These are phyloP conservation scores for Drosophila rellima DNA, from an alignment of 2,888 invertebrate species.

Conservation along the genomic window DNA sequence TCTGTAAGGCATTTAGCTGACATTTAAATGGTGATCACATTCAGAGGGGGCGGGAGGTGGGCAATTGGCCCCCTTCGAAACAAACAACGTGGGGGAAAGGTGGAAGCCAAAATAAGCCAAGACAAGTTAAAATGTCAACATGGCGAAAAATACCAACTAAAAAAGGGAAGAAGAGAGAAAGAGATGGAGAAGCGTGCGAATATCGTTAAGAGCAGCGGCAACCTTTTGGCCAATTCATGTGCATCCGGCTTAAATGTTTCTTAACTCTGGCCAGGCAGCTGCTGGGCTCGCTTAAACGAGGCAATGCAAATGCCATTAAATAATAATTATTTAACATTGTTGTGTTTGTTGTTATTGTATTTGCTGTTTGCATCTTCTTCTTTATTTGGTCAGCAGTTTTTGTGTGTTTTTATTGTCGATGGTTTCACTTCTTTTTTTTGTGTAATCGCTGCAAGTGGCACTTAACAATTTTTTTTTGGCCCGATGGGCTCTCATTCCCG, in stretches of 20 bases:
- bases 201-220: constrained; percentile 14
- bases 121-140: constrained; percentile 53
- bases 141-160: constrained; percentile 19
- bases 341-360: constrained; percentile 16
- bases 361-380: constrained; percentile 18
- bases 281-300: constrained; percentile 38
- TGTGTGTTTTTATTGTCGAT: constrained; percentile 43
- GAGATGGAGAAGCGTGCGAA: constrained; percentile 29
- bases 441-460: constrained; percentile 76
- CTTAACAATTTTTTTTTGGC: constrained; percentile 54
- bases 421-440: constrained; percentile 60
- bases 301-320: constrained; percentile 70
- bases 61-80: constrained; percentile 11
- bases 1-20: constrained; percentile 53
- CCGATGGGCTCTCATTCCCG: constrained; percentile 24
- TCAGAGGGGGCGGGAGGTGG: constrained; percentile 14
- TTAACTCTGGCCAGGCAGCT: constrained; percentile 24
- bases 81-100: constrained; percentile 59
- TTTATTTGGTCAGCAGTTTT: constrained; percentile 47
- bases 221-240: constrained; percentile 45
- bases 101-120: constrained; percentile 19
- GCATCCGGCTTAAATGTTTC: constrained; percentile 37
- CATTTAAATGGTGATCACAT: constrained; percentile 62
- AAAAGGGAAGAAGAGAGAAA: background rate
- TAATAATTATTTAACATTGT: constrained; percentile 73